A percentile compares a stretch with the other conserved stretches of the same genome.
Conservation (phyloP, 2,113 vertebrate species). For the Cephalopterus ornatus region DNA sequence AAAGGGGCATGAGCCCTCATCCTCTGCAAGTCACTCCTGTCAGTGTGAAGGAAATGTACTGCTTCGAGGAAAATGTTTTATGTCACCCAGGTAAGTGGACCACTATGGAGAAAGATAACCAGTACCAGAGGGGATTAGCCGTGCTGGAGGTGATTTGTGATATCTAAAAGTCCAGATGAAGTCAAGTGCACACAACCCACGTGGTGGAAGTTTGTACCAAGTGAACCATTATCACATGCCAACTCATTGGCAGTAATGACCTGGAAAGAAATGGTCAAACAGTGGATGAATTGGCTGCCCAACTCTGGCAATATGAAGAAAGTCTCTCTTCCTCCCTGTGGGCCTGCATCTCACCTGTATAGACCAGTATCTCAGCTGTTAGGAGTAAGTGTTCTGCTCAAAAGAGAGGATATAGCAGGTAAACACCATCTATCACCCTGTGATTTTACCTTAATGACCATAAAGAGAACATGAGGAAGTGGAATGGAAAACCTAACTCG, state of each 20-base stretch:
- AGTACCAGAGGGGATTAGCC: not conserved
- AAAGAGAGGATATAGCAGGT: not conserved
- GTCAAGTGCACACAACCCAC: not conserved
- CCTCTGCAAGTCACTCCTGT: not conserved
- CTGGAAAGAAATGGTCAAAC: not conserved
- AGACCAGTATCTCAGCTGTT: not conserved
- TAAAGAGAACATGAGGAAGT: not conserved
- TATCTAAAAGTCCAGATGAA: not conserved
- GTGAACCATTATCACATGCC: not conserved
- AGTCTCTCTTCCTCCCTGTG: not conserved
- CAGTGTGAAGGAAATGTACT: not conserved
- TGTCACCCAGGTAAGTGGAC: not conserved
- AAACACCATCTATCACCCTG: not conserved
- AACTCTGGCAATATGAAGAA: not conserved
- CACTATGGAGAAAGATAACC: not conserved
- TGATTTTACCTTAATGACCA: not conserved
- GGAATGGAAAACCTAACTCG: not conserved
- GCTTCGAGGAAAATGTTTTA: not conserved
- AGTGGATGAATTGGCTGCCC: not conserved
- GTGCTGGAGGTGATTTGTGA: not conserved
- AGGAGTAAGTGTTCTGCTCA: not conserved
- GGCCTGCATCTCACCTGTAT: not conserved
- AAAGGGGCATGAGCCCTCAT: not conserved
- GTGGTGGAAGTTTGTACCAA: not conserved
- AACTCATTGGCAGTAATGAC: not conserved